Base-by-base conservation (phyloP, 37 sponge, comb jelly and placozoan genomes). In the Chondrilla cf. caribensis region DNA sequence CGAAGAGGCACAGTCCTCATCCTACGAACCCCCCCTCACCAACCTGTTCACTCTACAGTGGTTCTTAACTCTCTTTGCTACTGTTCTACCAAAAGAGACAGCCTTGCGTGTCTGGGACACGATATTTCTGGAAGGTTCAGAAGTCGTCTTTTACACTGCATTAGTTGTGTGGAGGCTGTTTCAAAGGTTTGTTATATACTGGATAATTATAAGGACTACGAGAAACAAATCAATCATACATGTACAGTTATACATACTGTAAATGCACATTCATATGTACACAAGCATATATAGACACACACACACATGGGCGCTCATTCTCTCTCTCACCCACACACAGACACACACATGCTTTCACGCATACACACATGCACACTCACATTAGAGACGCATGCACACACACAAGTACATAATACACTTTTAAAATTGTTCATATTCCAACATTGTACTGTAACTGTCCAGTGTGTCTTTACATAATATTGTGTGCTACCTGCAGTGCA, bases 11-110 rank as follows among this genome's bases (percentile, higher is more conserved):
- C 58, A 82, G 67, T 40, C 84, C 22, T 40, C 35, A 18, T 76
- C 88, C 9, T 93, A 89, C 58, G 97, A 97, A 65, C 97, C 97
- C 1, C 97, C 97, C 0, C 80, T 97, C 43, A 87, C 87, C 0
- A 89, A 97, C 71, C 90, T 91, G 28, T 93, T 97, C 68, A 88
- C 95, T 0, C 84, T 97, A 84, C 97, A 91, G 86, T 97, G 97
- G 97, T 93, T 97, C 66, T 89, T 94, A 15, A 91, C 92, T 1
- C 68, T 93, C 42, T 94, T 91, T 70, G 91, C 95, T 41, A 87
- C 86, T 40, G 79, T 89, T 22, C 88, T 97, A 0, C 94, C 90
- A 9, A 79, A 57, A 38, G 84, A 90, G 86, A 78, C 88, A 0
- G 79, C 78, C 2, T 81, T 92, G 38, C 70, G 88, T 15, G 88